Conservation (phyloP, 2,797 vertebrate species). For the Spatula clypeata region DNA sequence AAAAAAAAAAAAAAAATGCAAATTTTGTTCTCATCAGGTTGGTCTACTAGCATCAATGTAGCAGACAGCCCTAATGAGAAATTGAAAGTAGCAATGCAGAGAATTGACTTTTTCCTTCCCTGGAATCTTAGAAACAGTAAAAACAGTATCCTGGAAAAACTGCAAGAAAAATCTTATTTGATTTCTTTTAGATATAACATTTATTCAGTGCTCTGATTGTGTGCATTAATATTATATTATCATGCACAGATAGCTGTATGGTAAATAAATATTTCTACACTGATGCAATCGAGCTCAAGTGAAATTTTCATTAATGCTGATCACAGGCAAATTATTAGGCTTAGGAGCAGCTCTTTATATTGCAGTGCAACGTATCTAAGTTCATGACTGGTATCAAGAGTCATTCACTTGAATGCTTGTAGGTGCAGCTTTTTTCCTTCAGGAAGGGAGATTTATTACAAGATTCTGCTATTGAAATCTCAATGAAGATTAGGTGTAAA, state of each 20-base stretch:
- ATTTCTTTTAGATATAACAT: slow-evolving; percentile 30
- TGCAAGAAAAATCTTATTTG: background rate
- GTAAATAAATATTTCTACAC: slow-evolving; percentile 40
- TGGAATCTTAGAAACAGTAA: background rate
- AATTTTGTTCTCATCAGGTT: background rate
- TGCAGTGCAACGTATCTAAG: background rate
- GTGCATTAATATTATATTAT: slow-evolving; percentile 11
- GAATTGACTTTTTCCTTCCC: background rate
- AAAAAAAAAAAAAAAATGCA: background rate
- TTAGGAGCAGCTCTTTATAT: slow-evolving; percentile 41
- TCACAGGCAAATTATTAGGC: slow-evolving; percentile 51
- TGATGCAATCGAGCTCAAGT: background rate
- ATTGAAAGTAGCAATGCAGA: background rate
- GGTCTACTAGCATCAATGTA: background rate
- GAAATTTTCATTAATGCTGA: slow-evolving; percentile 53
- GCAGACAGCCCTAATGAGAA: background rate
- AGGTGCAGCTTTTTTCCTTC: slow-evolving; percentile 15
- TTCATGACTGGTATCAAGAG: slow-evolving; percentile 58
- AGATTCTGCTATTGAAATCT: slow-evolving; percentile 58
- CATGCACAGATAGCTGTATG: background rate
- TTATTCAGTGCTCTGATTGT: background rate
- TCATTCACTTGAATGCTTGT: slow-evolving; percentile 43
- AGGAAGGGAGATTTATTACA: slow-evolving; percentile 62
- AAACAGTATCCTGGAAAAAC: background rate
- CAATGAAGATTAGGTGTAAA: slow-evolving; percentile 57